Evolutionary conservation across 2,888 invertebrate genomes (phyloP), one percentile per base, ranked within the genome.

Genomic region (Aleiodes testaceus): DNA sequence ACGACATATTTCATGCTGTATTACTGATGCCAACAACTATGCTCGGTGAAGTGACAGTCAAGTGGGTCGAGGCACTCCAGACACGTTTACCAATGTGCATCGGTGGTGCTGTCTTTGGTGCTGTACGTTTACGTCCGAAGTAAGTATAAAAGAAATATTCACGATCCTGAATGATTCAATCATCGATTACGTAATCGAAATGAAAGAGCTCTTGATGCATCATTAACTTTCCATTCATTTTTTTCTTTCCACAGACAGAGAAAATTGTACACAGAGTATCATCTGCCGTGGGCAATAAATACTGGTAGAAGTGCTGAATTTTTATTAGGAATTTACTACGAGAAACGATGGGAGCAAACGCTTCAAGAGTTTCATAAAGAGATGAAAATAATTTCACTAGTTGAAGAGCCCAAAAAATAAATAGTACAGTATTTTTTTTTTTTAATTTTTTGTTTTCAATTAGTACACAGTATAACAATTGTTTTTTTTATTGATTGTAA

Each of bases 21-120:
- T 90, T 99, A 49, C 93, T 93, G 78, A 98, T 98, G 97, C 97
- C 95, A 45, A 98, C 97, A 11, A 95, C 95, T 81, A 96, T 97
- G 96, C 89, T 97, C 44, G 93, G 93, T 72, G 92, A 98, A 91
- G 97, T 98, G 5, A 92, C 96, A 11, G 95, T 99, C 4, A 99
- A 99, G 89, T 98, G 98, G 97, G 92, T 99, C 63, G 99, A 99
- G 90, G 99, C 95, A 0, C 91, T 99, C 70, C 99, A 99, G 88
- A 95, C 95, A 11, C 93, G 92, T 65, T 89, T 99, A 26, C 99
- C 99, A 0, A 98, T 99, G 98, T 98, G 98, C 84, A 90, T 96
- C 73, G 92, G 93, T 66, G 99, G 96, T 18, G 98, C 96, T 0
- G 90, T 98, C 70, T 97, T 97, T 90, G 99, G 98, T 11, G 95